Evolutionary conservation across 2,113 vertebrate species (phyloP), one percentile per base, ranked within the genome.

Genomic region (Tupaia chinensis): DNA sequence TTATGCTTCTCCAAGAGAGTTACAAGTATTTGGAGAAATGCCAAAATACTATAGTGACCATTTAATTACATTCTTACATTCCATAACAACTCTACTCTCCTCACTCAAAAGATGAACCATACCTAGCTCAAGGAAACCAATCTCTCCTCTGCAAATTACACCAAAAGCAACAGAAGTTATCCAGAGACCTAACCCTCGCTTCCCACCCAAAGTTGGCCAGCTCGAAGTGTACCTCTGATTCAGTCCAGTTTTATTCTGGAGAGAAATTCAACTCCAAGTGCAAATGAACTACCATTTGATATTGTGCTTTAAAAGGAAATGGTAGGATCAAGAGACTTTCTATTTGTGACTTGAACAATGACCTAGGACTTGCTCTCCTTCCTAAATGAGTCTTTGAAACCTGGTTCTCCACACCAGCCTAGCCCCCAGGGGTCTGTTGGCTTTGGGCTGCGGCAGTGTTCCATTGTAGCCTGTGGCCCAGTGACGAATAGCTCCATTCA

Each of bases 401-500:
- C 44, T n/a, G 3, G 53, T 77, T 4, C 58, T 69, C 20, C 44
- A 44, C 10, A 69, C 56, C 15, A 54, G 29, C 53, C 68, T 69
- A 66, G 29, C 29, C 73, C 22, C 73, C 27, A 29, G 53, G 34
- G 65, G 66, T 91, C 54, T 69, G 80, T 7, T 27, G 25, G 56
- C 32, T 83, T 80, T 15, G 7, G 29, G 53, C 63, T 32, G 5
- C n/a, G 7, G 13, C 13, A 44, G 25, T 5, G 32, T 53, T 69
- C 32, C 69, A 23, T 80, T 69, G 29, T 3, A 54, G 66, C 65
- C 66, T 73, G 88, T 4, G 22, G 74, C 12, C 60, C 83, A 32
- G 53, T 84, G 91, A 97, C 93, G 97, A 97, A 94, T 0, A 91
- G 17, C 7, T 44, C 72, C 87, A 91, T 96, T 96, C 97, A 98